These are phyloP conservation scores for Butorides virescens DNA, from an alignment of 2,113 vertebrate species.

Conservation along the genomic window DNA sequence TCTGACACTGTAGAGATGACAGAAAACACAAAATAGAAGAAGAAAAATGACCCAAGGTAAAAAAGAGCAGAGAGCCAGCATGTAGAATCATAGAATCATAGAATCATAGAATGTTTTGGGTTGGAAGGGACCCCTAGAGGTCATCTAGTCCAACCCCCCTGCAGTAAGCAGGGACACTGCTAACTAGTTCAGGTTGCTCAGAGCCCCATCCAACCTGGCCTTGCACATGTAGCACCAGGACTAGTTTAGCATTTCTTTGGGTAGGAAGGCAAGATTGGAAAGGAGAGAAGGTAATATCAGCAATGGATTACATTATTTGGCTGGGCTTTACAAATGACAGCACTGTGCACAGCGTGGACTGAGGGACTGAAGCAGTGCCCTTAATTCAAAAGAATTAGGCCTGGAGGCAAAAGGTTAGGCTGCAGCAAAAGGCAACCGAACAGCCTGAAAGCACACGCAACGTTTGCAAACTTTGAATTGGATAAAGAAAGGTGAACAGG, in stretches of 20 bases:
- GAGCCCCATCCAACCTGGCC: no score
- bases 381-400: slow-evolving; percentile 5
- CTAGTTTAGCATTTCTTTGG: background rate
- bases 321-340: background rate
- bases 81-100: no score
- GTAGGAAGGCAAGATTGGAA: background rate
- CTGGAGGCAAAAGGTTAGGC: background rate
- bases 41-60: background rate
- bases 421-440: background rate
- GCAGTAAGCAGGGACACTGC: no score
- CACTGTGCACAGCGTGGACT: background rate
- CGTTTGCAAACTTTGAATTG: background rate
- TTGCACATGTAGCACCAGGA: background rate
- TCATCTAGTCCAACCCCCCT: no score
- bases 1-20: background rate
- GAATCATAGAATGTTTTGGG: no score
- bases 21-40: background rate
- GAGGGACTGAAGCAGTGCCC: background rate
- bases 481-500: background rate
- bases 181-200: no score
- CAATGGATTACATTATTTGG: background rate
- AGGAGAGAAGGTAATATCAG: background rate
- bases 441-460: background rate
- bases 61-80: background rate
- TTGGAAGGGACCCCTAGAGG: no score